Percentiles rank a stretch among this genome's conserved stretches.
These are phyloP conservation scores for Propsilocerus akamusi DNA, from an alignment of 1,140 invertebrate species.

Conservation along the genomic window DNA sequence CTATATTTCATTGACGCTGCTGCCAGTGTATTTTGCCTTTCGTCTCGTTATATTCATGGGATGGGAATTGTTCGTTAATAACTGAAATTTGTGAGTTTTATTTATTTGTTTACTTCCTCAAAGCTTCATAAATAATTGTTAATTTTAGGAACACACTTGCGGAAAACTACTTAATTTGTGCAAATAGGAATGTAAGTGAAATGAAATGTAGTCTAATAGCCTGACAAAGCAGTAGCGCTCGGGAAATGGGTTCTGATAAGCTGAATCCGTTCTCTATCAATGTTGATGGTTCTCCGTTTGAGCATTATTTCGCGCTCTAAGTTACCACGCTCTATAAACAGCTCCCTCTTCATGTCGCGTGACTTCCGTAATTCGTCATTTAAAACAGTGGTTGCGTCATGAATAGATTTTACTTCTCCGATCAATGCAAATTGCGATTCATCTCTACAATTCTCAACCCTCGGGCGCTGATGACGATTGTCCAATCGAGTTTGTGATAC, in stretches of 20 bases:
- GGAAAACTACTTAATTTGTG: too few species aligned
- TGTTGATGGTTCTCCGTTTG: slow-evolving; percentile 46
- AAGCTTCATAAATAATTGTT: too few species aligned
- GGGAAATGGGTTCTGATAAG: slow-evolving; percentile 44
- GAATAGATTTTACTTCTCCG: slow-evolving; percentile 48
- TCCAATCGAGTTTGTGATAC: slow-evolving; percentile 57
- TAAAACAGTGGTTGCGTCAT: slow-evolving; percentile 40
- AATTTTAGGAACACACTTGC: too few species aligned
- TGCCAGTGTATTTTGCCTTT: slow-evolving; percentile 25
- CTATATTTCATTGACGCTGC: slow-evolving; percentile 19
- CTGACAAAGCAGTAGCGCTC: slow-evolving; percentile 38
- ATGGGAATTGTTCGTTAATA: slow-evolving; percentile 24
- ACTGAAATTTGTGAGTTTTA: slow-evolving; percentile 5
- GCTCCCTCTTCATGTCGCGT: slow-evolving; percentile 32
- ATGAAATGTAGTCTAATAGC: slow-evolving; percentile 18
- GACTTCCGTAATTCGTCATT: slow-evolving; percentile 35
- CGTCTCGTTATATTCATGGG: slow-evolving; percentile 23
- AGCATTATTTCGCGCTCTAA: slow-evolving; percentile 52
- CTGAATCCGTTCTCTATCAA: slow-evolving; percentile 45
- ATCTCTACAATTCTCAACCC: slow-evolving; percentile 54
- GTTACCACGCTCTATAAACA: slow-evolving; percentile 36
- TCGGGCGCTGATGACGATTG: slow-evolving; percentile 40
- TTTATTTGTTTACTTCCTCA: too few species aligned
- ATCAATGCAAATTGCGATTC: slow-evolving; percentile 46
- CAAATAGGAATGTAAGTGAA: too few species aligned